Evolutionary conservation across 2,888 invertebrate genomes (phyloP).

Genomic region (Acrobasis repandana): DNA sequence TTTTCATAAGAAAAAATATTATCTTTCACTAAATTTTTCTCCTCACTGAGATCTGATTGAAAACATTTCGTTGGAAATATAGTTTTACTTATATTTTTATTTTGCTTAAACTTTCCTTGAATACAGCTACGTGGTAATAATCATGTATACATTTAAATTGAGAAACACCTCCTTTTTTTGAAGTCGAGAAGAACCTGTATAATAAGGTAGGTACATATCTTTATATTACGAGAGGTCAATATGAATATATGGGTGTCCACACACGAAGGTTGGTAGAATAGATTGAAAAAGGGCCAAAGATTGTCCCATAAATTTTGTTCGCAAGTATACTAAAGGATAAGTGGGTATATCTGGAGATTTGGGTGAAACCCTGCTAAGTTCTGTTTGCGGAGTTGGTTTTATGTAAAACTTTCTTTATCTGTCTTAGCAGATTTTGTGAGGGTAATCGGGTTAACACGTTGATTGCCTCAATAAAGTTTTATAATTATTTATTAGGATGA

Average conservation of each 20-base stretch:
- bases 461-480: too few relatives aligned
- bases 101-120: too few relatives aligned
- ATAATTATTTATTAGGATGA: too few relatives aligned
- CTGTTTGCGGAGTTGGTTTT: slow-evolving; percentile 32
- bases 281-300: slow-evolving; percentile 66
- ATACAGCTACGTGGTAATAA: too few relatives aligned
- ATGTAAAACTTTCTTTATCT: background rate
- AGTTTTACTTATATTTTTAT: too few relatives aligned
- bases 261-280: slow-evolving; percentile 51
- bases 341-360: slow-evolving; percentile 73
- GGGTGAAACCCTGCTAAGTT: slow-evolving; percentile 53
- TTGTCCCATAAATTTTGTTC: slow-evolving; percentile 70
- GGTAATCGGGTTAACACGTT: background rate
- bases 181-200: background rate
- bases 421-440: background rate
- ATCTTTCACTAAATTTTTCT: background rate
- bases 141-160: too few relatives aligned
- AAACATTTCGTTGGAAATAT: too few relatives aligned
- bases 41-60: too few relatives aligned
- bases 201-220: background rate
- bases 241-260: slow-evolving; percentile 64
- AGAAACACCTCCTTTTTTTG: too few relatives aligned
- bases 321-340: slow-evolving; percentile 65
- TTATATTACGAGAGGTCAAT: slow-evolving; percentile 41
- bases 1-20: background rate